These are phyloP conservation scores for Solea solea DNA, from an alignment of 2,113 vertebrate species.

Conservation along the genomic window DNA sequence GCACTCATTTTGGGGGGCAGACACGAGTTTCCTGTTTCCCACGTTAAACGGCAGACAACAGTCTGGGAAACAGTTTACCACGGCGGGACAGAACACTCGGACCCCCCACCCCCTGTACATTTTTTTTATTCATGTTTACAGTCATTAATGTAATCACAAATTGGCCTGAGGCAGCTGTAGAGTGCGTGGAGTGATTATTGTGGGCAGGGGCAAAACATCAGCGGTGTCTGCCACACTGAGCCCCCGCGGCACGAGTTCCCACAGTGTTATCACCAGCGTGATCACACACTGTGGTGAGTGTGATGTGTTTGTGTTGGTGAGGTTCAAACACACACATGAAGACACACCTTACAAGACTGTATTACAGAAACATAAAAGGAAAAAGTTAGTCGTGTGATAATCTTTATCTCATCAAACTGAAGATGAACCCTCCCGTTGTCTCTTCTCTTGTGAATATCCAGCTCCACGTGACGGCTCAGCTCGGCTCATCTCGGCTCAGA, in stretches of 20 bases:
- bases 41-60: conserved; percentile 36
- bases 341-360: neutral
- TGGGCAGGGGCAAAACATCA: neutral
- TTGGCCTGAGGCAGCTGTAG: conserved; percentile 15
- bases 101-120: conserved; percentile 24
- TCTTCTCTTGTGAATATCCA: conserved; percentile 33
- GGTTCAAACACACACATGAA: neutral
- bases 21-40: conserved; percentile 73
- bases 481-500: neutral
- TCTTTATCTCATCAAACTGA: too few species aligned
- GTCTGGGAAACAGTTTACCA: conserved; percentile 53
- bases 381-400: too few species aligned
- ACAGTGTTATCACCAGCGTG: conserved; percentile 7
- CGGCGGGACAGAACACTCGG: conserved; percentile 3
- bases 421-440: neutral
- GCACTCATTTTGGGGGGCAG: conserved; percentile 26
- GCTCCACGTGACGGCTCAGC: conserved; percentile 34
- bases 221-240: neutral
- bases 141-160: conserved; percentile 36
- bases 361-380: too few species aligned
- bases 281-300: conserved; percentile 3
- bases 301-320: neutral
- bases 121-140: conserved; percentile 26
- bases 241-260: conserved; percentile 2
- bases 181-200: conserved; percentile 24